Conservation (phyloP, 30 jellyfish, hydroid and myxozoan genomes). For the Rhopilema esculentum region DNA sequence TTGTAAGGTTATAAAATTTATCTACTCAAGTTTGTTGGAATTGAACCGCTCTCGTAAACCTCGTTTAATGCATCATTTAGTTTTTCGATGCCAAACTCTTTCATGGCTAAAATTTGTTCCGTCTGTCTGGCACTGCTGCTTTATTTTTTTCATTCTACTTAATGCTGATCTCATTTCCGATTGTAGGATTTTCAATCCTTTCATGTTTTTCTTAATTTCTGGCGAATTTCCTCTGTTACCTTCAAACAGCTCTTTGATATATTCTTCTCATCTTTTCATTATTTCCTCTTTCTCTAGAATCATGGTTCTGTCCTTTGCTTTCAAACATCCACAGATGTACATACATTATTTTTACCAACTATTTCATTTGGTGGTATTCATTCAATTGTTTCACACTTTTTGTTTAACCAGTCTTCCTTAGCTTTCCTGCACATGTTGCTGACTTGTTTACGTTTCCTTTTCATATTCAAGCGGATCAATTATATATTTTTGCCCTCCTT, state of each 20-base stretch:
- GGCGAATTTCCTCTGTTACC: slow-evolving; percentile 30
- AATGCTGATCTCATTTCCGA: slow-evolving; percentile 37
- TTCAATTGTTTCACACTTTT: slow-evolving; percentile 7
- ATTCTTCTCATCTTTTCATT: slow-evolving; percentile 27
- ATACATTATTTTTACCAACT: slow-evolving; percentile 13
- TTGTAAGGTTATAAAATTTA: slow-evolving; percentile 31
- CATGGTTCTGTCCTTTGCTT: slow-evolving; percentile 35
- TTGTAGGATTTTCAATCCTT: slow-evolving; percentile 33
- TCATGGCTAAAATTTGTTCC: slow-evolving; percentile 11
- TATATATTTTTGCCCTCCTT: neutral
- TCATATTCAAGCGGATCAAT: slow-evolving; percentile 9
- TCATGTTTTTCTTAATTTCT: slow-evolving; percentile 8
- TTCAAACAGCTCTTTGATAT: slow-evolving; percentile 32
- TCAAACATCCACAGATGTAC: slow-evolving; percentile 44
- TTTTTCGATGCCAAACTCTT: slow-evolving; percentile 27
- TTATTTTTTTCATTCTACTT: slow-evolving; percentile 8
- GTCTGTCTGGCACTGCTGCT: slow-evolving; percentile 22
- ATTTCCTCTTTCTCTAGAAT: slow-evolving; percentile 40
- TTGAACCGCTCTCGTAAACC: slow-evolving; percentile 23
- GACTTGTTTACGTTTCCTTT: neutral
- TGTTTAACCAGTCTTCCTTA: neutral
- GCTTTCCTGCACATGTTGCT: slow-evolving; percentile 1
- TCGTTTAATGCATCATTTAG: slow-evolving; percentile 21
- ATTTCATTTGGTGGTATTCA: neutral
- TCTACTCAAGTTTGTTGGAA: slow-evolving; percentile 13